Evolutionary conservation across 2,888 invertebrate species (phyloP), one percentile per base, ranked within the genome.

Genomic region (Iselma pallidipennis): DNA sequence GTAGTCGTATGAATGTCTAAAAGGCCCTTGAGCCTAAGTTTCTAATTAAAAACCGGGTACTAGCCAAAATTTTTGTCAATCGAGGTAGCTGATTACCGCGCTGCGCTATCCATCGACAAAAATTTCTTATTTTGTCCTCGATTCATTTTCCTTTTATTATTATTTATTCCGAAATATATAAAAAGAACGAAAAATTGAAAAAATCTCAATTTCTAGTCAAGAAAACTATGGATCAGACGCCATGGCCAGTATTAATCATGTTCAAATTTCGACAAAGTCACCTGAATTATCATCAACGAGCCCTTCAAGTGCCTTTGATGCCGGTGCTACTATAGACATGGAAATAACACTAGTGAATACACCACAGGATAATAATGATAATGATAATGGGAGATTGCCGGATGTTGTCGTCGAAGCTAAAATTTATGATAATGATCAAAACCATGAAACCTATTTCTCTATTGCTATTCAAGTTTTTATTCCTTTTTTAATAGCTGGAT

Each of bases 401-500:
- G 86, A 86, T 70, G 84, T 85, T 49, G 84, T 83, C 57, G 85
- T 84, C 71, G 84, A 83, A 66, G 83, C 82, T 68, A 79, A 83
- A 63, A 81, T 79, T 66, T 82, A 76, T 9, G 78, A 76, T 61
- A 78, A 76, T 16, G 80, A 78, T 37, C 83, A 84, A 66, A 79
- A 77, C 29, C 74, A 82, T 62, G 88, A 88, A 76, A 86, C 86
- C 10, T 86, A 86, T 76, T 80, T 85, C 66, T 84, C 86, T 29
- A 86, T 88, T 68, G 84, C 86, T 26, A 83, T 88, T 67, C 88
- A 92, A 82, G 90, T 92, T 31, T 85, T 85, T 71, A 85, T 87
- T 74, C 91, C 91, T 16, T 91, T 90, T 78, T 82, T 91, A 60
- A 86, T 92, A 59, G 91, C 91, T 64, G 91, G 91, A 25, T 85